A percentile compares a stretch with the other conserved stretches of the same genome.
These are phyloP conservation scores for Campoplex capitator DNA, from an alignment of 2,888 invertebrate genomes.

Conservation along the genomic window DNA sequence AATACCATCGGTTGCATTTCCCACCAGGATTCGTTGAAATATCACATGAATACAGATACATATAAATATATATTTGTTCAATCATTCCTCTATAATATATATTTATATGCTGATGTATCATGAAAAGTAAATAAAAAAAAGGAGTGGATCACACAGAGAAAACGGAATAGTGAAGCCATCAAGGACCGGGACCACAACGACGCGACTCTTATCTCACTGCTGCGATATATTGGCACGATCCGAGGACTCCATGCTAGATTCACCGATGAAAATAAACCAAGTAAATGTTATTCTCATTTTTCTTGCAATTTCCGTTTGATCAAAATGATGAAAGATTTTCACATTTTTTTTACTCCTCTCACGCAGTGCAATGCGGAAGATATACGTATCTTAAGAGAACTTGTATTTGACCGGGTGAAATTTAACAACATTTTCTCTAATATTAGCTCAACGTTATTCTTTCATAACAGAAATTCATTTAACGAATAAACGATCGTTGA, in stretches of 20 bases:
- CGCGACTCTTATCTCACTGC: conserved; percentile 31
- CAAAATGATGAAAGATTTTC: neutral
- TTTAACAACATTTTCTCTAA: neutral
- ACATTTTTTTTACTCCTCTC: neutral
- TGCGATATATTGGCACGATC: conserved; percentile 59
- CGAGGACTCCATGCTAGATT: neutral
- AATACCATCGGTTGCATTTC: conserved; percentile 42
- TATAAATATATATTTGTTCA: neutral
- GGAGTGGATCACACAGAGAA: conserved; percentile 3
- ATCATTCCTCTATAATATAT: neutral
- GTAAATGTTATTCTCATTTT: conserved; percentile 15
- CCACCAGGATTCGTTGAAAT: conserved; percentile 60
- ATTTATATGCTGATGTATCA: conserved; percentile 3
- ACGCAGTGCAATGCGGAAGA: neutral
- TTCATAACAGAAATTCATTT: neutral
- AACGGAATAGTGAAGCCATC: neutral
- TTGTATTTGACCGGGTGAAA: neutral
- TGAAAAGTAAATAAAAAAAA: neutral
- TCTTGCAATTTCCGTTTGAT: neutral
- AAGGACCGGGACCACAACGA: conserved; percentile 13
- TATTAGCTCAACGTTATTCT: neutral
- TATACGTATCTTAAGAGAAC: neutral
- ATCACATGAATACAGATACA: conserved; percentile 32
- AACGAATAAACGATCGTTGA: neutral
- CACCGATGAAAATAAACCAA: conserved; percentile 1